These are phyloP conservation scores for Epicampocera succincta DNA, from an alignment of 2,888 invertebrate genomes.

Conservation along the genomic window DNA sequence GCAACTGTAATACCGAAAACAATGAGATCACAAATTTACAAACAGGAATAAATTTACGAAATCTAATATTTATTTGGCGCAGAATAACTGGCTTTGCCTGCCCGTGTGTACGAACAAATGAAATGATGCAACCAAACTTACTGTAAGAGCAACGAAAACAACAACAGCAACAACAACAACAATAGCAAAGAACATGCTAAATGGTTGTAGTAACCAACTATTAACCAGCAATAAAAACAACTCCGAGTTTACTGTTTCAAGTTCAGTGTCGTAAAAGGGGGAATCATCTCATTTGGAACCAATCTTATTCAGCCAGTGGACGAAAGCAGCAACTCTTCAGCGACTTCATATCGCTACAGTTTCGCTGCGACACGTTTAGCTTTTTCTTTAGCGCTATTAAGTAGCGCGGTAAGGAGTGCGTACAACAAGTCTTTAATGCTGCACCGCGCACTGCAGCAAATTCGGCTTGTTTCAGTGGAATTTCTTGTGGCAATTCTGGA, in stretches of 20 bases:
- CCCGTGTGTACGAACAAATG: constrained; percentile 2
- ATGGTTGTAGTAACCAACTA: constrained; percentile 54
- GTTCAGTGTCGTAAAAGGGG: constrained; percentile 37
- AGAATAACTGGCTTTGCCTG: constrained; percentile 11
- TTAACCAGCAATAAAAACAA: constrained; percentile 48
- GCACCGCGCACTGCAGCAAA: too few relatives aligned
- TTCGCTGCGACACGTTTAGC: too few relatives aligned
- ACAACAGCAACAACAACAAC: constrained; percentile 11
- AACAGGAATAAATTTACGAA: constrained; percentile 8
- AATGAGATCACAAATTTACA: constrained; percentile 22
- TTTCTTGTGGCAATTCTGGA: too few relatives aligned
- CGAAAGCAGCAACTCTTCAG: too few relatives aligned
- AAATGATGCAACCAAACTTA: background rate
- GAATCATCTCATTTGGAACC: background rate
- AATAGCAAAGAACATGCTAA: constrained; percentile 36
- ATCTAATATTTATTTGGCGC: constrained; percentile 43
- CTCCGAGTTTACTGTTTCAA: constrained; percentile 11
- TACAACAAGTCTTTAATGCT: too few relatives aligned
- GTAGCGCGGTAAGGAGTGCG: too few relatives aligned
- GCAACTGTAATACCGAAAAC: constrained; percentile 51
- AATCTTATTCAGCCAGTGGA: background rate
- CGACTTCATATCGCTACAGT: too few relatives aligned
- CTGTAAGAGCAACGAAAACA: background rate
- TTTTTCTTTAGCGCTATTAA: too few relatives aligned
- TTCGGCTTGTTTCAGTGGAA: too few relatives aligned